Conservation (phyloP, 2,113 vertebrate species). For the Piaya cayana region DNA sequence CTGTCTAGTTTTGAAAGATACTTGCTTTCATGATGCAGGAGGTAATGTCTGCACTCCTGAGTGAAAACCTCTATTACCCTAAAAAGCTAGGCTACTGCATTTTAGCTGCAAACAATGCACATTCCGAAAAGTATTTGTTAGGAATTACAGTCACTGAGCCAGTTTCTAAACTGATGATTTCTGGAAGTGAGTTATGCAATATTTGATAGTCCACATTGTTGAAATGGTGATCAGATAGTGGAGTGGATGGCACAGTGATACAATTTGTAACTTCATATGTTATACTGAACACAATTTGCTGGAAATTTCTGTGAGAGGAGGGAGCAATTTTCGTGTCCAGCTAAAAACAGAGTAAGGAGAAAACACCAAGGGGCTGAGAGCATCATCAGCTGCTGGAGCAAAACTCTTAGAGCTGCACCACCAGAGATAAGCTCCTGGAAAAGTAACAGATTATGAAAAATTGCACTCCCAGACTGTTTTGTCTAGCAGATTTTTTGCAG, state of each 20-base stretch:
- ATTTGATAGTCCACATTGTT: background rate
- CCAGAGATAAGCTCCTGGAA: background rate
- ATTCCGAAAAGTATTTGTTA: background rate
- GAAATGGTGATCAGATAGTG: background rate
- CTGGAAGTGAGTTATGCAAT: background rate
- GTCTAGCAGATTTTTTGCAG: background rate
- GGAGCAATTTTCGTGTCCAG: background rate
- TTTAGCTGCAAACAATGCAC: background rate
- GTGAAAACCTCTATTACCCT: background rate
- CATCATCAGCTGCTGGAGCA: background rate
- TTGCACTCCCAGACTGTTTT: background rate
- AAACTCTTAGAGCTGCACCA: background rate
- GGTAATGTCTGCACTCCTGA: background rate
- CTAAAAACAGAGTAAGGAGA: background rate
- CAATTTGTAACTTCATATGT: background rate
- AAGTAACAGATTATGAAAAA: background rate
- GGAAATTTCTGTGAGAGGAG: background rate
- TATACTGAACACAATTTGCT: background rate
- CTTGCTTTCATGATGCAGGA: background rate
- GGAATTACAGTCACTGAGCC: background rate
- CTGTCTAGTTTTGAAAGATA: background rate
- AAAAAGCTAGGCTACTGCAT: background rate
- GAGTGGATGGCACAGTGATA: background rate
- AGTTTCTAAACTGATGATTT: background rate
- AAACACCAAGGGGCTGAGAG: background rate